Percentiles rank a stretch among this genome's conserved stretches.
These are phyloP conservation scores for Plebejus melissa DNA, from an alignment of 2,888 invertebrate genomes.

Conservation along the genomic window DNA sequence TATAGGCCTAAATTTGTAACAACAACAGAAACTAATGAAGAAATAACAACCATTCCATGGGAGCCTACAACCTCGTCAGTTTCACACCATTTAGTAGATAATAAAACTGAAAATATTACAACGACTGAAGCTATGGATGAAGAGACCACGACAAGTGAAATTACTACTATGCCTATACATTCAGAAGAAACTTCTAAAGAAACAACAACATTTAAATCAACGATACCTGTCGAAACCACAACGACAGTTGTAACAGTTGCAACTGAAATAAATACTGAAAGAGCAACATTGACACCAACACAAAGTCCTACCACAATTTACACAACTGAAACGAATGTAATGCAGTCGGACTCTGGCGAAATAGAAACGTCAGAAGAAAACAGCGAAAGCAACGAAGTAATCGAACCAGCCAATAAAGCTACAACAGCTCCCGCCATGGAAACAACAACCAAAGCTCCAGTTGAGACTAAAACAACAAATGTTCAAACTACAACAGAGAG, in stretches of 20 bases:
- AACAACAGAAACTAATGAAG: constrained; percentile 50
- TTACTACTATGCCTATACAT: constrained; percentile 34
- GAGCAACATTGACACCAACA: constrained; percentile 38
- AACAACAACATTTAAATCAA: constrained; percentile 38
- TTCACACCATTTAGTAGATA: constrained; percentile 55
- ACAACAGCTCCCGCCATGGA: constrained; percentile 32
- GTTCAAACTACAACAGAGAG: constrained; percentile 35
- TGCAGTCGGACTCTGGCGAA: constrained; percentile 41
- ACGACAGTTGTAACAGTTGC: constrained; percentile 55
- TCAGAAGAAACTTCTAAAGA: constrained; percentile 35
- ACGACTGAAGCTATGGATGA: constrained; percentile 38
- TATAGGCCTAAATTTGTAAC: constrained; percentile 63
- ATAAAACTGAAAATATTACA: constrained; percentile 31
- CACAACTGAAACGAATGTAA: constrained; percentile 52
- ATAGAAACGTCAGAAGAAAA: constrained; percentile 50
- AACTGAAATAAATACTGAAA: constrained; percentile 60
- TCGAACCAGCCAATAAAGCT: constrained; percentile 45
- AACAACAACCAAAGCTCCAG: constrained; percentile 37
- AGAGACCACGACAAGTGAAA: not conserved
- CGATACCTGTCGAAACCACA: constrained; percentile 41
- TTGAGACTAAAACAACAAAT: constrained; percentile 17
- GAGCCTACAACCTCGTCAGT: constrained; percentile 57
- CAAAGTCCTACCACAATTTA: constrained; percentile 38
- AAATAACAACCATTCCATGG: constrained; percentile 51
- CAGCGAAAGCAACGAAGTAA: constrained; percentile 63